phyloP scores from a whole-genome alignment of 2,888 invertebrate species.

The Eupithecia exiguata region DNA sequence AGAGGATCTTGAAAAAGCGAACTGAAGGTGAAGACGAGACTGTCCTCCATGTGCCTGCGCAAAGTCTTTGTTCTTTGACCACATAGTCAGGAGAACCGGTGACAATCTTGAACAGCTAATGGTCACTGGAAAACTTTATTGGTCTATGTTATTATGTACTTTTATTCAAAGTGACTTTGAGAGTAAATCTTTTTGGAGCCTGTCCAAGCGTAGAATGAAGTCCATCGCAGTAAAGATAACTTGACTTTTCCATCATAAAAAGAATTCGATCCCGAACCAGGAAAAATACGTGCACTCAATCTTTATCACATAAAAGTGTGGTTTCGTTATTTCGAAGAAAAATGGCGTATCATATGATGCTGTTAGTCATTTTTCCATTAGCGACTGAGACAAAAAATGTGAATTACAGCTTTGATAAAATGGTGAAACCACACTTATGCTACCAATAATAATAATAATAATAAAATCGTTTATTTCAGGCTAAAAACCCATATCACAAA shows the following conservation, averaged over 20 bases:
- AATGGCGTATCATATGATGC: constrained; percentile 30
- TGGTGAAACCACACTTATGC: neutral
- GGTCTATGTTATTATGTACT: too few species aligned
- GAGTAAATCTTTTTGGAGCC: neutral
- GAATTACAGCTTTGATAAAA: constrained; percentile 62
- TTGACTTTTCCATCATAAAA: constrained; percentile 20
- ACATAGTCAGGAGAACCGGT: too few species aligned
- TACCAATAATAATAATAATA: too few species aligned
- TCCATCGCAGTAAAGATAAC: constrained; percentile 6
- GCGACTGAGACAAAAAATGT: constrained; percentile 41
- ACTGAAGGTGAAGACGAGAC: too few species aligned
- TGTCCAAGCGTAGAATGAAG: neutral
- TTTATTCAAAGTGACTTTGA: neutral
- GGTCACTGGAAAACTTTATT: too few species aligned
- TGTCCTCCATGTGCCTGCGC: too few species aligned
- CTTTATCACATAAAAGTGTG: constrained; percentile 31
- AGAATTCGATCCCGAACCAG: constrained; percentile 25
- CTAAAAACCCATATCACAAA: too few species aligned
- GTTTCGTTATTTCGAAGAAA: constrained; percentile 31
- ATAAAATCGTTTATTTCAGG: too few species aligned
- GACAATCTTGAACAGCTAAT: too few species aligned
- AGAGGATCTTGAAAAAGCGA: too few species aligned
- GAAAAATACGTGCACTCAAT: constrained; percentile 30
- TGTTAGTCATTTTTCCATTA: constrained; percentile 43
- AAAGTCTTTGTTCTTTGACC: too few species aligned